These are phyloP conservation scores for Crypturellus tataupa DNA, from an alignment of 2,797 vertebrate genomes.

Conservation along the genomic window DNA sequence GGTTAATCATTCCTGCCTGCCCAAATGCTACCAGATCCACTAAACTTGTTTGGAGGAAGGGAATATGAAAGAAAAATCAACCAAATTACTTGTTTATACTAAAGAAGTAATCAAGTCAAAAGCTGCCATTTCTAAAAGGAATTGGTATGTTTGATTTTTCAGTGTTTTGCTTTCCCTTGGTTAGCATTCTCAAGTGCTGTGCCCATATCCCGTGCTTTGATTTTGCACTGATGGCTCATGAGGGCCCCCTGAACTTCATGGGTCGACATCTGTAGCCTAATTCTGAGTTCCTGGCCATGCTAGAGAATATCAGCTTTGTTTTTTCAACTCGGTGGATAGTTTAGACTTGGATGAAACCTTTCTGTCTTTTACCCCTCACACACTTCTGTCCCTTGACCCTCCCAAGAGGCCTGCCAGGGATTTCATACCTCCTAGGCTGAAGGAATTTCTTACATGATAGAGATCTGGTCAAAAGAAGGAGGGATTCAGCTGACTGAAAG, in stretches of 20 bases:
- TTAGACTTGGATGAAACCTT: not conserved
- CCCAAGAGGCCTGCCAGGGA: not conserved
- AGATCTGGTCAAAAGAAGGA: not conserved
- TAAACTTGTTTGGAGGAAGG: not conserved
- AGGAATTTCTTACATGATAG: not conserved
- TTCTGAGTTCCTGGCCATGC: not conserved
- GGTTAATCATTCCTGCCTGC: conserved; percentile 1
- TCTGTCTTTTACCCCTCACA: not conserved
- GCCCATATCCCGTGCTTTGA: conserved; percentile 20
- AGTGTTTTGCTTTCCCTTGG: not conserved
- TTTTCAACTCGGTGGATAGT: not conserved
- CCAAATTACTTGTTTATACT: not conserved
- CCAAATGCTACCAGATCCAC: not conserved
- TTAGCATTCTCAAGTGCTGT: not conserved
- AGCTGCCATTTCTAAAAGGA: not conserved
- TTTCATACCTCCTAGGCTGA: not conserved
- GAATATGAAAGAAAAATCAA: not conserved
- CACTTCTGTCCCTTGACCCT: not conserved
- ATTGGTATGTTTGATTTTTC: not conserved
- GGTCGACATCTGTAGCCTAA: not conserved
- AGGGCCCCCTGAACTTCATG: not conserved
- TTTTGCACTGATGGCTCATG: not conserved
- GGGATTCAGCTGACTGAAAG: conserved; percentile 19
- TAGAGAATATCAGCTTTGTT: not conserved
- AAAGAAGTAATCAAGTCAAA: not conserved